Conservation (phyloP, 2,113 vertebrate genomes). For the Sinocyclocheilus anophthalmus region DNA sequence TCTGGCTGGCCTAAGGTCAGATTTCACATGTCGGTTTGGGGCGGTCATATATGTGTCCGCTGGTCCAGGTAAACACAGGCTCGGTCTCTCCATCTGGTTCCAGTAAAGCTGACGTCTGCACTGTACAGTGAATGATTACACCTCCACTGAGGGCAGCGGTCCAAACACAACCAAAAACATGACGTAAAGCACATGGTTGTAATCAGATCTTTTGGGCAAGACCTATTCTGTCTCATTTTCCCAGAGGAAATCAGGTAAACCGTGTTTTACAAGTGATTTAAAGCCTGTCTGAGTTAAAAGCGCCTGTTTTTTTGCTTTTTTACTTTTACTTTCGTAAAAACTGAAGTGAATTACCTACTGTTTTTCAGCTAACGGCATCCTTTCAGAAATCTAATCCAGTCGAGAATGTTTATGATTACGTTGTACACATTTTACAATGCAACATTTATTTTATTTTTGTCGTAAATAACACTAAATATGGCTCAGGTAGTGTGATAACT, state of each 20-base stretch:
- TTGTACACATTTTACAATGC: too few relatives aligned
- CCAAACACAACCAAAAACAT: slow-evolving; percentile 26
- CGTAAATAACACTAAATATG: too few relatives aligned
- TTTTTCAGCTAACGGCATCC: neutral
- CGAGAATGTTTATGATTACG: neutral
- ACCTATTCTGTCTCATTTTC: neutral
- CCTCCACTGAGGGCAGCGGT: slow-evolving; percentile 5
- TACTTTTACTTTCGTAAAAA: neutral
- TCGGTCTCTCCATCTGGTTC: slow-evolving; percentile 26
- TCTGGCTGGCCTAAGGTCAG: slow-evolving; percentile 24
- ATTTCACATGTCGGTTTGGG: slow-evolving; percentile 9
- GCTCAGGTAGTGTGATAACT: too few relatives aligned
- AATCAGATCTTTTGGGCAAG: slow-evolving; percentile 1
- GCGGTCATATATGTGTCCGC: slow-evolving; percentile 12
- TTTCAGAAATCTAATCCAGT: neutral
- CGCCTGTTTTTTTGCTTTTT: neutral
- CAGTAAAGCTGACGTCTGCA: slow-evolving; percentile 25
- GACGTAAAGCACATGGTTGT: slow-evolving; percentile 20
- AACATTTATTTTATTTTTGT: too few relatives aligned
- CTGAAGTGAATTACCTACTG: neutral
- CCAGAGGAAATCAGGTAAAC: neutral
- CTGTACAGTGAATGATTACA: slow-evolving; percentile 30
- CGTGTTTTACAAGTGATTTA: slow-evolving; percentile 1
- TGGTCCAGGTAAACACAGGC: slow-evolving; percentile 34
- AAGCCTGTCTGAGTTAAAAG: neutral